Base-by-base conservation (phyloP, 2,888 invertebrate species). In the Didymodactylos carnosus region DNA sequence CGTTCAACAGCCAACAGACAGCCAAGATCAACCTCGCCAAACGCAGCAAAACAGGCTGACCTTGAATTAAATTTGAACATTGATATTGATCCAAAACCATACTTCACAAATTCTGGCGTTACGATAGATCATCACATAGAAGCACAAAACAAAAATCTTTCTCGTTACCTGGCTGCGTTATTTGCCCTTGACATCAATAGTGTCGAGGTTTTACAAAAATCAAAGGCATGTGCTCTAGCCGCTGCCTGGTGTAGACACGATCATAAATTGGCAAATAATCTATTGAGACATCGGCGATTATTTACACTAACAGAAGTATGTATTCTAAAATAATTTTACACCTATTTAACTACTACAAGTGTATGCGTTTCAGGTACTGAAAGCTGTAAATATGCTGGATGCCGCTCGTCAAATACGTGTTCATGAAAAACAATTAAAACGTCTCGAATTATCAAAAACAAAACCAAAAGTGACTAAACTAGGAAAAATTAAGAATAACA, bases 211-310 rank as follows among this genome's bases (percentile, higher is more conserved):
- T 16, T 62, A 14, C 62, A 77, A 80, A 81, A 81, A 78, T 80
- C 82, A 11, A 77, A 79, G 70, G 78, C 81, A 14, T 76, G 80
- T 69, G 79, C 80, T 7, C 73, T 82, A 40, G 80, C 81, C 14
- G 80, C 81, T 29, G 81, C 82, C 3, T 81, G 80, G 81, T 80
- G 81, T 8, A 77, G 81, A 39, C 78, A 80, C 69, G 82, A 82
- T 75, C 77, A 79, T 71, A 78, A 79, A n/a, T 72, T 82, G 75
- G 79, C 80, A 0, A 76, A 79, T 29, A 77, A 79, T n/a, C 78
- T 82, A 43, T 78, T 82, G 13, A 41, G 77, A 23, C 76, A 79
- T 71, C 76, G 78, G 11, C 78, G 78, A 6, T 76, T 77, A 71
- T 81, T 80, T 78, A 80, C 81, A 13, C 41, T 74, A 16, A 69